Evolutionary conservation across 2,888 invertebrate genomes (phyloP).

Genomic region (Phaonia tiefii): DNA sequence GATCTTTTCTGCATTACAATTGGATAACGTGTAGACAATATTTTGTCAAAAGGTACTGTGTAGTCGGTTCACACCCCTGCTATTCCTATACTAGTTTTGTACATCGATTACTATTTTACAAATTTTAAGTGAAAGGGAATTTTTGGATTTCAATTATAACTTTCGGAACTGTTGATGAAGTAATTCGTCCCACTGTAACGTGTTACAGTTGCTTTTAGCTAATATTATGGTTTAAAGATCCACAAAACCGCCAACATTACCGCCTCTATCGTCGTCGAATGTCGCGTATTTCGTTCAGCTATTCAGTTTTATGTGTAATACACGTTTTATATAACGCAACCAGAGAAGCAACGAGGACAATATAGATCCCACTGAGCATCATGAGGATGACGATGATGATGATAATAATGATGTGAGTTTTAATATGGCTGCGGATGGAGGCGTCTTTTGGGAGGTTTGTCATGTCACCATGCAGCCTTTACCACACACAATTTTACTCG

Average conservation of each 20-base stretch:
- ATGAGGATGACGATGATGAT: slow-evolving; percentile 22
- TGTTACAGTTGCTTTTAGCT: slow-evolving; percentile 27
- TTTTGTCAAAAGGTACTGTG: no score
- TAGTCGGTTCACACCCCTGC: no score
- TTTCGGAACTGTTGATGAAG: no score
- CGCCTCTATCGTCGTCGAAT: background rate
- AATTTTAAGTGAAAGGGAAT: no score
- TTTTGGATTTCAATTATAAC: no score
- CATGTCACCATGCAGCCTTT: no score
- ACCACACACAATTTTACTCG: slow-evolving; percentile 16
- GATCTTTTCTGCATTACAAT: no score
- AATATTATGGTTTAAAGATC: slow-evolving; percentile 55
- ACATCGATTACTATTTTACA: no score
- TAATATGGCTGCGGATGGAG: no score
- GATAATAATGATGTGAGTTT: background rate
- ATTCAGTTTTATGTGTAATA: slow-evolving; percentile 52
- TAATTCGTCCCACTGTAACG: background rate
- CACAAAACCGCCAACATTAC: slow-evolving; percentile 18
- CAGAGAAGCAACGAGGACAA: background rate
- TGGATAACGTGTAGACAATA: no score
- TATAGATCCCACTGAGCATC: background rate
- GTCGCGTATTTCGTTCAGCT: slow-evolving; percentile 47
- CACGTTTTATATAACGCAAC: slow-evolving; percentile 20
- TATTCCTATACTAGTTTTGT: no score
- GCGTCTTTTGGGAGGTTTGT: no score